Conservation (phyloP, 1,140 invertebrate genomes). For the Hycleus cichorii region DNA sequence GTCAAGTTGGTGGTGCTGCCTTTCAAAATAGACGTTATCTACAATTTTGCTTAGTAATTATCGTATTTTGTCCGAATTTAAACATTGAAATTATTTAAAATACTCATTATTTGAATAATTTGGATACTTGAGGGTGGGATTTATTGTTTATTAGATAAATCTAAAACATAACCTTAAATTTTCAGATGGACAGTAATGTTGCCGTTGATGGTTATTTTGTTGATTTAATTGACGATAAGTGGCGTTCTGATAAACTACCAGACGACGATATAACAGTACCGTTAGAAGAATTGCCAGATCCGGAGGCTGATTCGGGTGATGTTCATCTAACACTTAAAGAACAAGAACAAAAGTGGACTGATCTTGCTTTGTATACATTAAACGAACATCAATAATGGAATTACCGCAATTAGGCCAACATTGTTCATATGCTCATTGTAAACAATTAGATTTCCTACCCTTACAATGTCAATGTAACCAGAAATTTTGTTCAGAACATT, state of each 20-base stretch:
- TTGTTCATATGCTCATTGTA: conserved; percentile 44
- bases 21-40: no score
- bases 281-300: conserved; percentile 79
- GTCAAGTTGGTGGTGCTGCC: no score
- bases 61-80: no score
- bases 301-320: conserved; percentile 89
- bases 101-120: neutral
- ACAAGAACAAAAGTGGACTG: conserved; percentile 84
- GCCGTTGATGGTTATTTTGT: conserved; percentile 67
- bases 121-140: neutral
- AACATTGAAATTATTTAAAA: no score
- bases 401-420: conserved; percentile 47
- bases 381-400: conserved; percentile 43
- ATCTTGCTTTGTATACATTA: conserved; percentile 61
- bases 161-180: neutral
- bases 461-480: conserved; percentile 47
- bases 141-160: neutral
- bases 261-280: conserved; percentile 88
- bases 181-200: conserved; percentile 37
- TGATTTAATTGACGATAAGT: conserved; percentile 82
- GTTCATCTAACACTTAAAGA: conserved; percentile 82
- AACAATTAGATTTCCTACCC: conserved; percentile 49
- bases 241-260: conserved; percentile 80
- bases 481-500: conserved; percentile 48
- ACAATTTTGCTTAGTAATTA: no score